Evolutionary conservation across 2,797 vertebrate species (phyloP), one percentile per base, ranked within the genome.

Genomic region (Sylvilagus floridanus): DNA sequence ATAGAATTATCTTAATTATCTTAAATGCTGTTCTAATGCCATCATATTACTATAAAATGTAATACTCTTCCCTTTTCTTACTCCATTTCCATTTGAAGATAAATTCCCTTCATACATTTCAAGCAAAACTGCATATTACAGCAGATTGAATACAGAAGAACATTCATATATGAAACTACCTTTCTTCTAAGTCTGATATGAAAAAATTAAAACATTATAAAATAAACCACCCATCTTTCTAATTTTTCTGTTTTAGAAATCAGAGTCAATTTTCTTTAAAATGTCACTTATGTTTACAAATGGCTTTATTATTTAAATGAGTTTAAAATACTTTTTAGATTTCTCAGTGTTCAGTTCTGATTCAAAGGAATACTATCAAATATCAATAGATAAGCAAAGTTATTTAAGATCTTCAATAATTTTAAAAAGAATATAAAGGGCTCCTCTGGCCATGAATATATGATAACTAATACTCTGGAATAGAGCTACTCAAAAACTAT

Each of bases 231-330:
- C 81, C 2, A 62, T 62, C 22, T 84, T 82, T 17, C 13, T 37
- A 47, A 35, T 47, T 78, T 77, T 78, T 77, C 75, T 42, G 24
- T 78, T 37, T 90, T 71, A 35, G n/a, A 94, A 90, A 95, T 73
- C 47, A 68, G 13, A 63, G 60, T 50, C 32, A 66, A 83, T 90
- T 95, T 93, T 72, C 63, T 6, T 92, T 90, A 83, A 81, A 95
- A 65, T 50, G 12, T 7, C 24, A 22, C 37, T 79, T 90, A 65
- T 71, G 9, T 92, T 88, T 84, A 42, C 35, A 47, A 32, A 1
- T 13, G 5, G 26, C 30, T 65, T 22, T 69, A 86, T 54, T 69
- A n/a, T 79, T 84, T 85, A 57, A 32, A 32, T 60, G 1, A 60
- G n/a, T 54, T 72, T 65, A 60, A 89, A 63, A 32, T 42, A 81